phyloP scores from a whole-genome alignment of 2,888 invertebrate genomes.

The Malthinus flaveolus region DNA sequence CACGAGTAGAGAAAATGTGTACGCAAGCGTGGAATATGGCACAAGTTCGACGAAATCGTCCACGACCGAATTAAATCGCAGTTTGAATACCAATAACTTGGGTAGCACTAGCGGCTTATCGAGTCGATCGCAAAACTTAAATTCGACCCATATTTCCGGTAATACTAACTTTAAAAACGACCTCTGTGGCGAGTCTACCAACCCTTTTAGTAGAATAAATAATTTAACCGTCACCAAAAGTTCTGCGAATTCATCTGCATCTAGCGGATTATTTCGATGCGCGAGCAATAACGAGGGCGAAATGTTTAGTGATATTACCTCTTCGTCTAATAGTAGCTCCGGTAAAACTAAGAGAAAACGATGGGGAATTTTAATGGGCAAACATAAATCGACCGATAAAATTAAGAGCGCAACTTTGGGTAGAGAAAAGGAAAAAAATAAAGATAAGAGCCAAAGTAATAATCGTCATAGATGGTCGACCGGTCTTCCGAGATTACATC shows the following conservation, averaged over 20 bases:
- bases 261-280: constrained; percentile 27
- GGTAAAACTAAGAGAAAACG: constrained; percentile 58
- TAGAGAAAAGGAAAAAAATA: constrained; percentile 63
- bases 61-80: constrained; percentile 36
- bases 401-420: constrained; percentile 72
- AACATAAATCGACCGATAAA: constrained; percentile 61
- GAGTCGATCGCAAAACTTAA: constrained; percentile 30
- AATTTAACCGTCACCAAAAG: constrained; percentile 43
- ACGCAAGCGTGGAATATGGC: constrained; percentile 45
- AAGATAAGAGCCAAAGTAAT: constrained; percentile 56
- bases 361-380: constrained; percentile 72
- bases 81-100: constrained; percentile 27
- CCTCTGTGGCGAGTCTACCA: constrained; percentile 2
- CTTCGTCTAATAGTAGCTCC: constrained; percentile 31
- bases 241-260: constrained; percentile 25
- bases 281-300: constrained; percentile 23
- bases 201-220: constrained; percentile 34
- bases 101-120: constrained; percentile 33
- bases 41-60: constrained; percentile 35
- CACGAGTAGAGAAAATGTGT: constrained; percentile 48
- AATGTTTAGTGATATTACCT: constrained; percentile 30
- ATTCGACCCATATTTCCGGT: constrained; percentile 19
- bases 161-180: constrained; percentile 12
- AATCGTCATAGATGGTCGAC: constrained; percentile 72
- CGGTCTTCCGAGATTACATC: constrained; percentile 69